Conservation (phyloP, 2,113 vertebrate genomes). For the Corythaeola cristata region DNA sequence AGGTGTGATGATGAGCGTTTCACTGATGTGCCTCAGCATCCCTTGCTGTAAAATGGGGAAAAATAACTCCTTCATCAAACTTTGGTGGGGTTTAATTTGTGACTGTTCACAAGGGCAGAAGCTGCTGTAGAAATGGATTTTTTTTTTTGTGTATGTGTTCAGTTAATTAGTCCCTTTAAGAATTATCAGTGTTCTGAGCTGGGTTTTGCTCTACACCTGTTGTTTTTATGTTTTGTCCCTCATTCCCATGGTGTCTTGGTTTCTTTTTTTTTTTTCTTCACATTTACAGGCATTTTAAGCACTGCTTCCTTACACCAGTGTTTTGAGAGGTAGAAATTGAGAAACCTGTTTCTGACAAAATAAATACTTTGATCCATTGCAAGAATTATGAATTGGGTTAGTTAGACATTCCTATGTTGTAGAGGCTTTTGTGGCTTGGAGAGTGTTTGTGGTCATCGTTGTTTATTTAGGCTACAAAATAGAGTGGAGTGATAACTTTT, state of each 20-base stretch:
- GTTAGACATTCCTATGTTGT: not conserved
- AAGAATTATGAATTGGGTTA: not conserved
- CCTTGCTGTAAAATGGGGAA: not conserved
- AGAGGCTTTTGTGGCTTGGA: not conserved
- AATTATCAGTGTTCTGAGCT: not conserved
- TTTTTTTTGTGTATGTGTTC: not conserved
- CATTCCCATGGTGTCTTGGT: not conserved
- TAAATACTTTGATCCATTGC: not conserved
- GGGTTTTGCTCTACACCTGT: accelerated
- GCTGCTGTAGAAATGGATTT: not conserved
- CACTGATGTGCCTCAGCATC: not conserved
- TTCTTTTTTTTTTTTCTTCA: not conserved
- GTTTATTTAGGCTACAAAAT: not conserved
- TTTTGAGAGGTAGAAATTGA: not conserved
- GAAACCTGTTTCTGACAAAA: not conserved
- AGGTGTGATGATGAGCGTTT: not conserved
- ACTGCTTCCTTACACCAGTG: not conserved
- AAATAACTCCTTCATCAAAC: not conserved
- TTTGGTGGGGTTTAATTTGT: not conserved
- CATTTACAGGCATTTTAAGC: not conserved
- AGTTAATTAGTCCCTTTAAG: not conserved
- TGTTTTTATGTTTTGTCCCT: not conserved
- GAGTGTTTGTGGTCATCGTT: too few species aligned
- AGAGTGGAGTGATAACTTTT: not conserved
- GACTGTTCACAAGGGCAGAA: not conserved